A percentile compares a stretch with the other conserved stretches of the same genome.
phyloP scores from a whole-genome alignment of 2,113 vertebrate genomes.

The Orientallactaga bullata region DNA sequence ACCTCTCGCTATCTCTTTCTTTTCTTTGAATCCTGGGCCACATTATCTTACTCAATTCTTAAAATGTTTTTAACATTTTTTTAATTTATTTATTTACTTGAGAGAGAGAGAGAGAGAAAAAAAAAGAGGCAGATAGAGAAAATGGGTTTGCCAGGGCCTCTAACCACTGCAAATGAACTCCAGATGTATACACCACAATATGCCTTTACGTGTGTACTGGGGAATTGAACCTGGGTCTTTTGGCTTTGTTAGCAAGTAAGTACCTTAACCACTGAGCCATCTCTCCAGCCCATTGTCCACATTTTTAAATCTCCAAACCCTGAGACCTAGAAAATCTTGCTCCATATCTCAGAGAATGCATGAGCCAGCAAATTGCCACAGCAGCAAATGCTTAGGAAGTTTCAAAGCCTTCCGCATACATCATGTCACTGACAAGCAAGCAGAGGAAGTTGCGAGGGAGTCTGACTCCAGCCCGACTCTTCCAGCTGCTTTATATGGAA shows the following conservation, averaged over 20 bases:
- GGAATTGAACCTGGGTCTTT: no score
- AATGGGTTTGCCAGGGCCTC: no score
- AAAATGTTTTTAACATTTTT: no score
- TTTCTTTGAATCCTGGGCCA: neutral
- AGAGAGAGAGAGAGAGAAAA: no score
- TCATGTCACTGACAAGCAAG: constrained; percentile 44
- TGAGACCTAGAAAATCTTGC: neutral
- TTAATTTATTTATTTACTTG: no score
- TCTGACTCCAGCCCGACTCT: neutral
- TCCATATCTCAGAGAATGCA: neutral
- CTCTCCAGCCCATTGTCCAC: no score
- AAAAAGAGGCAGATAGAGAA: no score
- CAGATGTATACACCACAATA: no score
- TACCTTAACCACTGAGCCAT: no score
- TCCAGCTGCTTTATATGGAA: constrained; percentile 8
- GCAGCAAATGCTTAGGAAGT: neutral
- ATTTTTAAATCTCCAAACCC: neutral
- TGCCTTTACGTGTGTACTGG: no score
- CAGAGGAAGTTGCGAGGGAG: neutral
- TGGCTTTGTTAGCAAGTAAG: no score
- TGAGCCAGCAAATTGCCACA: neutral
- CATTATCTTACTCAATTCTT: neutral
- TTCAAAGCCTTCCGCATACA: neutral
- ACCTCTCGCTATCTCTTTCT: neutral
- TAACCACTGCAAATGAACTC: no score